A percentile compares a stretch with the other conserved stretches of the same genome.
Conservation (phyloP, 2,797 vertebrate genomes). For the Syndactyla subalaris region DNA sequence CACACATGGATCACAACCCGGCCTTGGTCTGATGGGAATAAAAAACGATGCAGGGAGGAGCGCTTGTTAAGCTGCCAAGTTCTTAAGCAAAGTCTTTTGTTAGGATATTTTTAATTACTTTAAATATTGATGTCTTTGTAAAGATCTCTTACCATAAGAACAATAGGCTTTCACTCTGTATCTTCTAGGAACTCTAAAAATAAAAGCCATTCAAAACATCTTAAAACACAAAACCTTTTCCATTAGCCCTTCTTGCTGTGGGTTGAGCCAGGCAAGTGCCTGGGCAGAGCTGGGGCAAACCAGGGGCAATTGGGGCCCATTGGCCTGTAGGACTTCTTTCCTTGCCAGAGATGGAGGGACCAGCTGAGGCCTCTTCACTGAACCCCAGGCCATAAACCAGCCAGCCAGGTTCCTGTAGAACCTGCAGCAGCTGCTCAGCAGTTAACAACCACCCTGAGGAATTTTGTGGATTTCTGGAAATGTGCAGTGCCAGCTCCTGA, state of each 20-base stretch:
- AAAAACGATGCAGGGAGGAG: slow-evolving; percentile 58
- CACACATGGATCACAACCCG: neutral
- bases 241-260: neutral
- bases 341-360: rapidly evolving
- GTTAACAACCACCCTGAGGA: neutral
- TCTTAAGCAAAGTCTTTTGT: slow-evolving; percentile 53
- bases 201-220: slow-evolving; percentile 56
- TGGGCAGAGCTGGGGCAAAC: neutral
- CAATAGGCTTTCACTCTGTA: slow-evolving; percentile 10
- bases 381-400: neutral
- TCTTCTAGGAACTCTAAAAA: slow-evolving; percentile 44
- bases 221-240: neutral
- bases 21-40: slow-evolving; percentile 76
- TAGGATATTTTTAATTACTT: slow-evolving; percentile 49
- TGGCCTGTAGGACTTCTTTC: rapidly evolving
- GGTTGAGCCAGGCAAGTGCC: neutral
- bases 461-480: neutral
- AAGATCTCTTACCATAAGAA: neutral
- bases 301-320: rapidly evolving
- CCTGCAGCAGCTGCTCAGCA: neutral
- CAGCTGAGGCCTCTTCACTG: neutral
- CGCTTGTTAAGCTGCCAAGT: slow-evolving; percentile 23
- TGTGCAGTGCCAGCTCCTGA: neutral
- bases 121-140: slow-evolving; percentile 48
- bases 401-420: rapidly evolving